Conservation (phyloP, 2,113 vertebrate genomes). For the Takifugu bimaculatus region DNA sequence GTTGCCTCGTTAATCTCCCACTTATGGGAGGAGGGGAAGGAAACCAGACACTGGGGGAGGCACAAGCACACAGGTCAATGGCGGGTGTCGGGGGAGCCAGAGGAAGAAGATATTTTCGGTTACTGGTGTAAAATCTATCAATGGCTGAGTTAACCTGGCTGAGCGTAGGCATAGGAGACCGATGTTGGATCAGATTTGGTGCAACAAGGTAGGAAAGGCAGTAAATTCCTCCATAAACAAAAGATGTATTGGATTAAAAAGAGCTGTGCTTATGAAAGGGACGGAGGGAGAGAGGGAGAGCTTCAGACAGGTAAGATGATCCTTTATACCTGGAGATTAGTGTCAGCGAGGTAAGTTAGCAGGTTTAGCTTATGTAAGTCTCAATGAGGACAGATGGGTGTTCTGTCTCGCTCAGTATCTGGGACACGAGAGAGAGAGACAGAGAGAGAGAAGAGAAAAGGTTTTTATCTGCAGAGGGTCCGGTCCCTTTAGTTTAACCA, state of each 20-base stretch:
- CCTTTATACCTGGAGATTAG: slow-evolving; percentile 64
- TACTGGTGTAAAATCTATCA: slow-evolving; percentile 28
- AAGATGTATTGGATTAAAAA: not conserved
- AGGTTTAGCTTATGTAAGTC: slow-evolving; percentile 63
- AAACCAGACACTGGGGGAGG: slow-evolving; percentile 26
- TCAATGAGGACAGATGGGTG: slow-evolving; percentile 47
- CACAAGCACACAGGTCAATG: slow-evolving; percentile 6
- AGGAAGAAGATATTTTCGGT: slow-evolving; percentile 14
- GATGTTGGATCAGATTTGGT: slow-evolving; percentile 9
- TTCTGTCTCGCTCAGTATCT: slow-evolving; percentile 18
- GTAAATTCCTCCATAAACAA: not conserved
- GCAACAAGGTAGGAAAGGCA: not conserved
- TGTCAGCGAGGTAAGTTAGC: slow-evolving; percentile 61
- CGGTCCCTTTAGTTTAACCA: too few species aligned
- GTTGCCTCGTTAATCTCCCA: not conserved
- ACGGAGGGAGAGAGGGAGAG: not conserved
- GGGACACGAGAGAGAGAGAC: slow-evolving; percentile 1
- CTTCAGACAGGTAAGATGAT: slow-evolving; percentile 47
- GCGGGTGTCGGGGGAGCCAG: slow-evolving; percentile 17
- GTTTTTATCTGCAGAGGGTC: not conserved
- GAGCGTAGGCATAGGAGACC: too few species aligned
- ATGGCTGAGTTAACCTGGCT: not conserved
- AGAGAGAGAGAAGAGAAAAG: not conserved
- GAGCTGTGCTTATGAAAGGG: not conserved
- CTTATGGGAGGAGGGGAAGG: slow-evolving; percentile 4